Conservation (phyloP, 2,797 vertebrate genomes). For the Sphaeramia orbicularis region DNA sequence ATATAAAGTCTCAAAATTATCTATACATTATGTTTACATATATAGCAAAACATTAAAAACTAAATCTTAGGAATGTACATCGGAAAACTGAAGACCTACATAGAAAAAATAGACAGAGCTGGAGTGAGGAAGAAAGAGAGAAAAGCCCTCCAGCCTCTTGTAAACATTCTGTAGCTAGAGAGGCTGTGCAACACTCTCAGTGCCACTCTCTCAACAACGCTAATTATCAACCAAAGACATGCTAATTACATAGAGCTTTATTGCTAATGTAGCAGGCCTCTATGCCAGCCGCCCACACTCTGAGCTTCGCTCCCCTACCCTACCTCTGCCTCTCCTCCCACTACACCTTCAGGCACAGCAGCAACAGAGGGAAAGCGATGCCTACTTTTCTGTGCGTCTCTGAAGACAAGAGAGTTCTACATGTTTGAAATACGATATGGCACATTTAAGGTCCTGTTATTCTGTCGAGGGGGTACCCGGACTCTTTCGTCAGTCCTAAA, state of each 20-base stretch:
- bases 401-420: constrained; percentile 44
- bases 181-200: constrained; percentile 81
- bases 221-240: constrained; percentile 94
- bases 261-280: constrained; percentile 90
- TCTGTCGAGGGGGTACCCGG: constrained; percentile 6
- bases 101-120: constrained; percentile 27
- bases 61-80: constrained; percentile 26
- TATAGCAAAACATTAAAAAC: constrained; percentile 14
- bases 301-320: constrained; percentile 78
- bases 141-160: constrained; percentile 82
- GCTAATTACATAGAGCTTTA: constrained; percentile 93
- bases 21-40: constrained; percentile 28
- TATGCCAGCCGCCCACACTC: constrained; percentile 86
- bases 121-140: constrained; percentile 47
- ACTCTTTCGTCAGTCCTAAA: constrained; percentile 25
- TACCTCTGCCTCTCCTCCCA: constrained; percentile 83
- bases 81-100: constrained; percentile 33
- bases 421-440: constrained; percentile 51
- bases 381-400: constrained; percentile 55
- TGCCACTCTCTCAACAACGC: constrained; percentile 87
- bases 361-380: constrained; percentile 63
- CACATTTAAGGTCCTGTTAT: constrained; percentile 20
- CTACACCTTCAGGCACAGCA: constrained; percentile 84
- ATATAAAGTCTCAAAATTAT: constrained; percentile 34
- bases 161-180: constrained; percentile 86